Percentiles rank a stretch among this genome's conserved stretches.
Evolutionary conservation across 2,113 vertebrate genomes (phyloP).

Genomic region (Pseudorasbora parva): DNA sequence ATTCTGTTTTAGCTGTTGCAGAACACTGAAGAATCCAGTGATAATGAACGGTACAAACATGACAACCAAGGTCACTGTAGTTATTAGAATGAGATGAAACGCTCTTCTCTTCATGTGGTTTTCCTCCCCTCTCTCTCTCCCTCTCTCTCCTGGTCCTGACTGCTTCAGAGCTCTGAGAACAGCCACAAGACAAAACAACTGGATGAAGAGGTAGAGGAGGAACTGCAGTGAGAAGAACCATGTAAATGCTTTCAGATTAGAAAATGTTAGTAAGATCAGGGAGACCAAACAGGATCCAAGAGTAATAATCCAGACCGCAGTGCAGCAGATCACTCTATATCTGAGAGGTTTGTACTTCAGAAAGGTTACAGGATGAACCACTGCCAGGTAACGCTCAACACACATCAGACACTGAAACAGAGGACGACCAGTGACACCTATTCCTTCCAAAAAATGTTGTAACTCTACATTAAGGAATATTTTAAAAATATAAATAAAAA

Average conservation of each 20-base stretch:
- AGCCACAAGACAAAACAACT: constrained; percentile 4
- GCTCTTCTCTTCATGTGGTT: constrained; percentile 2
- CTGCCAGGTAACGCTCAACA: background rate
- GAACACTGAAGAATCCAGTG: background rate
- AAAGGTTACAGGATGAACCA: constrained; percentile 1
- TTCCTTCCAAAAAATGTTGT: background rate
- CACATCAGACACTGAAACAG: background rate
- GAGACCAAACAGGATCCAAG: background rate
- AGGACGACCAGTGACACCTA: constrained; percentile 5
- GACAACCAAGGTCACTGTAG: background rate
- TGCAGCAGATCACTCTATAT: constrained; percentile 5
- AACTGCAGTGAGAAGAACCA: constrained; percentile 4
- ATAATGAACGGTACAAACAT: background rate
- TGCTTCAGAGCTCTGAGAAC: constrained; percentile 6
- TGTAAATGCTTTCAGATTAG: background rate
- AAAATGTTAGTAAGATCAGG: background rate
- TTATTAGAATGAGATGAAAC: background rate
- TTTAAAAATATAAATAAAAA: background rate
- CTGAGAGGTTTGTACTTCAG: background rate
- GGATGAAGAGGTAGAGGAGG: background rate
- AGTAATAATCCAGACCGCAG: constrained; percentile 5
- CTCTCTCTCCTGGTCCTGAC: background rate
- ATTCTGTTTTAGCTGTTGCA: background rate
- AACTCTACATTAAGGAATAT: background rate
- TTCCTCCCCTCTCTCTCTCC: background rate